These are phyloP conservation scores for Chaetodon trifascialis DNA, from an alignment of 2,113 vertebrate species.

Conservation along the genomic window DNA sequence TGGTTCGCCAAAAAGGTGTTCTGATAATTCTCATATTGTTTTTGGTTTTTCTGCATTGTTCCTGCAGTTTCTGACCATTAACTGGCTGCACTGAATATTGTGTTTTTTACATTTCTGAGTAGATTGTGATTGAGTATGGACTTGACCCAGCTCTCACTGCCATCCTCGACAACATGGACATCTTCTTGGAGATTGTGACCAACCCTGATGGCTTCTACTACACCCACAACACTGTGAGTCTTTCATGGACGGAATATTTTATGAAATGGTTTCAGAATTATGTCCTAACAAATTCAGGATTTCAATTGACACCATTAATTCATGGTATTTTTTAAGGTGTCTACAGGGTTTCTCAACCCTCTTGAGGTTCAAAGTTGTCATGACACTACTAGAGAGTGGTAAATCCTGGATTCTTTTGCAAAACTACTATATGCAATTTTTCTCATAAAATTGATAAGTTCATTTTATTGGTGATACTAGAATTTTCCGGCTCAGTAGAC, in stretches of 20 bases:
- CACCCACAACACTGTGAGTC: constrained; percentile 87
- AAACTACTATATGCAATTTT: not conserved
- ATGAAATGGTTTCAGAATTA: not conserved
- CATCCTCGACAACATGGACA: constrained; percentile 89
- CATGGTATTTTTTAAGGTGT: not conserved
- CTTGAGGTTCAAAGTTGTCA: not conserved
- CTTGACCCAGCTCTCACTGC: constrained; percentile 80
- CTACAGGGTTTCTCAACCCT: not conserved
- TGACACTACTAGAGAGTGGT: not conserved
- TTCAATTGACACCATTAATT: not conserved
- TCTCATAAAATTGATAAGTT: not conserved
- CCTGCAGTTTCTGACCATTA: not conserved
- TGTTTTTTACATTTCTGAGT: not conserved
- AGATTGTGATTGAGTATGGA: constrained; percentile 87
- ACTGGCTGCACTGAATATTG: not conserved
- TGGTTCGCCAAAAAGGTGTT: constrained; percentile 93
- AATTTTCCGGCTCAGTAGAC: not conserved
- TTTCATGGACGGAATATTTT: not conserved
- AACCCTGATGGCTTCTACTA: constrained; percentile 92
- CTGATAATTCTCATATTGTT: not conserved
- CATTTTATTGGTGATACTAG: not conserved
- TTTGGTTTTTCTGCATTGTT: not conserved
- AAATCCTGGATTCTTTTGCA: not conserved
- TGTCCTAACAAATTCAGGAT: not conserved
- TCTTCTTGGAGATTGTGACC: constrained; percentile 90